These are phyloP conservation scores for Epirrhoe alternata DNA, from an alignment of 2,888 invertebrate species.

Conservation along the genomic window DNA sequence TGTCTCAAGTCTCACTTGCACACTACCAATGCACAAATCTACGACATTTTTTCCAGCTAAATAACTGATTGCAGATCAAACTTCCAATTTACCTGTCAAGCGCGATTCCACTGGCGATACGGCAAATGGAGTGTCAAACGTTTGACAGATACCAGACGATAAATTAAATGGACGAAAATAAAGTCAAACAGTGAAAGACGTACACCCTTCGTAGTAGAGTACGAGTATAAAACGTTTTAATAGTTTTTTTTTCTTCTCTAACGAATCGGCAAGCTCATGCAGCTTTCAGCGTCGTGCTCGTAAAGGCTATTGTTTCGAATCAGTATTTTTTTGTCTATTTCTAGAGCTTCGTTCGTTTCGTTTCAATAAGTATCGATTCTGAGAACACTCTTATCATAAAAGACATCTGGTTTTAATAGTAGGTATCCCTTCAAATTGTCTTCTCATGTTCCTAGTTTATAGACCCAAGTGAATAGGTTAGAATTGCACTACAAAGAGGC, in stretches of 20 bases:
- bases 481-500: too few species aligned
- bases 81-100: slow-evolving; percentile 41
- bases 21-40: background rate
- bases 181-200: slow-evolving; percentile 52
- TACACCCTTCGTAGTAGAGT: slow-evolving; percentile 45
- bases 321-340: slow-evolving; percentile 56
- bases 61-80: slow-evolving; percentile 33
- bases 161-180: slow-evolving; percentile 46
- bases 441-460: too few species aligned
- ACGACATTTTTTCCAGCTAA: background rate
- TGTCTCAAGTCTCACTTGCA: background rate
- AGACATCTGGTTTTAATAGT: slow-evolving; percentile 10
- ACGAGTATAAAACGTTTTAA: slow-evolving; percentile 41
- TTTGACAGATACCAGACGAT: slow-evolving; percentile 41
- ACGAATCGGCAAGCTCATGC: slow-evolving; percentile 67
- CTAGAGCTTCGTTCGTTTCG: slow-evolving; percentile 53
- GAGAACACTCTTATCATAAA: slow-evolving; percentile 30
- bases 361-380: slow-evolving; percentile 58
- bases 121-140: slow-evolving; percentile 42
- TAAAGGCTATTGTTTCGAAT: slow-evolving; percentile 65
- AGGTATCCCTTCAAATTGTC: background rate
- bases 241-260: slow-evolving; percentile 64
- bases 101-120: slow-evolving; percentile 36
- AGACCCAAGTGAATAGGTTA: too few species aligned
- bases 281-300: slow-evolving; percentile 63